Evolutionary conservation across 2,113 vertebrate species (phyloP).

Genomic region (Tretioscincus oriximinensis): DNA sequence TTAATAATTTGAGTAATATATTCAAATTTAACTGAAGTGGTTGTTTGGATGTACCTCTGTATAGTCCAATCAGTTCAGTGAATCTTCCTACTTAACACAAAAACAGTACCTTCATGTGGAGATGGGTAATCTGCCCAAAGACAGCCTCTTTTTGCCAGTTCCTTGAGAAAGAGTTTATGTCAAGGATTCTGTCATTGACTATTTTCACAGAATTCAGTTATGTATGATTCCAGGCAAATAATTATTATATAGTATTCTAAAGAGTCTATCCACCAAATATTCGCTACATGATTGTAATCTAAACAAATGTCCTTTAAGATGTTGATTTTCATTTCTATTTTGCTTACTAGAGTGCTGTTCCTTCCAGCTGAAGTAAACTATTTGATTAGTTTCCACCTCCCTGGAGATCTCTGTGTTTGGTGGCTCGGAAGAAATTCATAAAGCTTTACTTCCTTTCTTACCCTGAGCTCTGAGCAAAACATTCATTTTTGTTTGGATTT

Average conservation of each 20-base stretch:
- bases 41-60: no score
- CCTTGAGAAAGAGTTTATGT: no score
- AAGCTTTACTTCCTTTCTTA: neutral
- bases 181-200: no score
- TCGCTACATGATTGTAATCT: neutral
- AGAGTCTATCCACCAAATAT: neutral
- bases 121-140: no score
- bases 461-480: neutral
- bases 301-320: neutral
- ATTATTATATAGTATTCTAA: neutral
- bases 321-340: constrained; percentile 17
- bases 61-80: no score
- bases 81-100: neutral
- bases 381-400: constrained; percentile 39
- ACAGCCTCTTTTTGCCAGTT: no score
- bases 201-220: no score
- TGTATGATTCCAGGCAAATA: neutral
- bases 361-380: constrained; percentile 32
- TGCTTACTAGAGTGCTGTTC: constrained; percentile 1
- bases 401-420: neutral
- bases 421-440: neutral
- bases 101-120: no score
- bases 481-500: neutral
- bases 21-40: no score
- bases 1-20: no score